Conservation (phyloP, 2,797 vertebrate species). For the Anisognathus igniventris region DNA sequence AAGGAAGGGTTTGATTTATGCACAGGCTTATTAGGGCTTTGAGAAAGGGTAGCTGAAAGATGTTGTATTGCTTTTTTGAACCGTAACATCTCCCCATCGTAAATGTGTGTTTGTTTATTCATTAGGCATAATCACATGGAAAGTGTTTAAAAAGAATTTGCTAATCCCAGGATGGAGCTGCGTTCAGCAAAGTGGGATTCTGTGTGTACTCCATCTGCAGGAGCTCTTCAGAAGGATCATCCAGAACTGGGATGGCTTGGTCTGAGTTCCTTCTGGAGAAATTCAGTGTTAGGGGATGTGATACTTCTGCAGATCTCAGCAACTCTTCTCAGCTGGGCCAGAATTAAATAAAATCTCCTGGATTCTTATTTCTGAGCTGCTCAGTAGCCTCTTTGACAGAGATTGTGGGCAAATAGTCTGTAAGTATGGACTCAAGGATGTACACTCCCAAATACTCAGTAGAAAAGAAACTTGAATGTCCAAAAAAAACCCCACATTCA, state of each 20-base stretch:
- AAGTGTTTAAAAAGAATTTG: slow-evolving; percentile 5
- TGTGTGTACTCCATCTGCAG: not conserved
- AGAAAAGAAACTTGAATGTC: not conserved
- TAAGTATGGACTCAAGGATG: not conserved
- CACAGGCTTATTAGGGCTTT: slow-evolving; percentile 46
- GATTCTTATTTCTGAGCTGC: not conserved
- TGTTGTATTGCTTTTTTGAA: slow-evolving; percentile 27
- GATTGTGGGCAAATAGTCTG: not conserved
- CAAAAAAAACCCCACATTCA: fast-evolving
- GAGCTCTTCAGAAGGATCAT: not conserved
- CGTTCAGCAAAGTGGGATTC: fast-evolving
- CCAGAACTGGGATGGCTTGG: not conserved
- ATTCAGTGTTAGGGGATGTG: not conserved
- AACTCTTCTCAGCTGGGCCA: not conserved
- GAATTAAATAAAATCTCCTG: not conserved
- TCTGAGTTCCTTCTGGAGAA: not conserved
- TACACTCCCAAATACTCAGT: fast-evolving
- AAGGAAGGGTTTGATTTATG: slow-evolving; percentile 66
- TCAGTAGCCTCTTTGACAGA: not conserved
- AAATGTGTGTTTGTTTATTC: slow-evolving; percentile 19
- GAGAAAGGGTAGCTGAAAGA: slow-evolving; percentile 48
- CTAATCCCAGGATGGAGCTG: not conserved
- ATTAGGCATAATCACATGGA: not conserved
- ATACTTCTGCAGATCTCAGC: not conserved
- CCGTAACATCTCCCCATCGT: not conserved